Conservation (phyloP, 2,888 invertebrate genomes). For the Tinea trinotella region DNA sequence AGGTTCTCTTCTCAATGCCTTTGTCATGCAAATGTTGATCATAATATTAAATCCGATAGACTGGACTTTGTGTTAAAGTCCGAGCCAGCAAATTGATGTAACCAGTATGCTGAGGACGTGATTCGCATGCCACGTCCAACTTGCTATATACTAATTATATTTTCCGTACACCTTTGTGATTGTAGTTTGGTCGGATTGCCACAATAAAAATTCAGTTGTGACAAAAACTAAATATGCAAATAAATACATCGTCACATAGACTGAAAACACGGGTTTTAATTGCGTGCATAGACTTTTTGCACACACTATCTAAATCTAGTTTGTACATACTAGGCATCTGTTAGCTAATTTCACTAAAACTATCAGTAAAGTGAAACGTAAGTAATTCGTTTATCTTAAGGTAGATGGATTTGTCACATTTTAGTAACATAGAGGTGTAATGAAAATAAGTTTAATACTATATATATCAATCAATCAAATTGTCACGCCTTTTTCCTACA, state of each 20-base stretch:
- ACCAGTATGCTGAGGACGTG: conserved; percentile 31
- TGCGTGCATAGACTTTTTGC: neutral
- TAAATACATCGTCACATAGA: conserved; percentile 13
- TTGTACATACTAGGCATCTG: no score
- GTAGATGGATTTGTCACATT: no score
- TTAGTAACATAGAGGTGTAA: no score
- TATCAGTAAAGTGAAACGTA: no score
- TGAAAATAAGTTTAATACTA: no score
- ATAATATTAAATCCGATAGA: conserved; percentile 64
- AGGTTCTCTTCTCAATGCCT: conserved; percentile 3
- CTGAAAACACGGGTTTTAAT: conserved; percentile 10
- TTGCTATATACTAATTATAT: conserved; percentile 1
- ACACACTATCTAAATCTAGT: neutral
- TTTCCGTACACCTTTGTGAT: conserved; percentile 11
- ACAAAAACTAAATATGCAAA: conserved; percentile 16
- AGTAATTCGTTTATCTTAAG: no score
- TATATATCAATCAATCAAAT: no score
- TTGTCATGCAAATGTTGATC: conserved; percentile 69
- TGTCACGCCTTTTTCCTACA: no score
- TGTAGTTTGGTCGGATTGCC: conserved; percentile 13
- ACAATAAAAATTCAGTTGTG: conserved; percentile 13
- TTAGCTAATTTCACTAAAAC: no score
- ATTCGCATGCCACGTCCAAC: conserved; percentile 22
- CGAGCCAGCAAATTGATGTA: conserved; percentile 49
- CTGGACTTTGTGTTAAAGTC: conserved; percentile 44